These are phyloP conservation scores for Sebastes hubbsi DNA, from an alignment of 2,797 vertebrate species.

Conservation along the genomic window DNA sequence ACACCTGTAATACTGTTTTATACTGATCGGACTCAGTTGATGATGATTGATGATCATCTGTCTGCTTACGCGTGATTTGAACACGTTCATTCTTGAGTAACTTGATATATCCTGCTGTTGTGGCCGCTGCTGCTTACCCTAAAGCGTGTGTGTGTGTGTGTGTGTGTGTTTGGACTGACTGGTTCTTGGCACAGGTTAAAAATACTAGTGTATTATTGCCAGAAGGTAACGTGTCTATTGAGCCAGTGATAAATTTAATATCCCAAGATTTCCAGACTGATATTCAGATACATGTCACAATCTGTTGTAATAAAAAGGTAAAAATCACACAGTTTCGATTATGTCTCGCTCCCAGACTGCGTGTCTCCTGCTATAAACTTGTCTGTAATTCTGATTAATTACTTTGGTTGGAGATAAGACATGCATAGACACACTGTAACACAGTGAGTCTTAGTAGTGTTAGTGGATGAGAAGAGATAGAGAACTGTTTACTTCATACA, in stretches of 20 bases:
- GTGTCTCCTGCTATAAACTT: constrained; percentile 47
- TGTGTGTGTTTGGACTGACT: background rate
- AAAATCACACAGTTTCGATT: constrained; percentile 24
- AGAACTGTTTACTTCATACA: background rate
- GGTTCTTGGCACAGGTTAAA: constrained; percentile 22
- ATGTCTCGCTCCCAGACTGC: constrained; percentile 16
- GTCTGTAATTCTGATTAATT: constrained; percentile 35
- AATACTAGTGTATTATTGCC: background rate
- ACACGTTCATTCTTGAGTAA: constrained; percentile 50
- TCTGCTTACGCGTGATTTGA: constrained; percentile 18
- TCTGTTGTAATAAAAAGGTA: constrained; percentile 21
- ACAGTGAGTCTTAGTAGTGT: background rate
- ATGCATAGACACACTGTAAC: background rate
- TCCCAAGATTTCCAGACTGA: background rate
- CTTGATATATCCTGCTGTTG: constrained; percentile 17
- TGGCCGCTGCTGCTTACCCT: background rate
- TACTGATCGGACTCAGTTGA: background rate
- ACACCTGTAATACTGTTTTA: background rate
- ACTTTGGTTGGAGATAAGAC: background rate
- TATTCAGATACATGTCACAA: constrained; percentile 6
- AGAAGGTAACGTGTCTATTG: background rate
- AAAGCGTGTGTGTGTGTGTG: background rate
- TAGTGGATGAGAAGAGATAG: background rate
- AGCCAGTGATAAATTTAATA: constrained; percentile 4
- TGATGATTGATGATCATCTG: background rate